A percentile compares a stretch with the other conserved stretches of the same genome.
Conservation (phyloP, 2,888 invertebrate genomes). For the Spisula solida region DNA sequence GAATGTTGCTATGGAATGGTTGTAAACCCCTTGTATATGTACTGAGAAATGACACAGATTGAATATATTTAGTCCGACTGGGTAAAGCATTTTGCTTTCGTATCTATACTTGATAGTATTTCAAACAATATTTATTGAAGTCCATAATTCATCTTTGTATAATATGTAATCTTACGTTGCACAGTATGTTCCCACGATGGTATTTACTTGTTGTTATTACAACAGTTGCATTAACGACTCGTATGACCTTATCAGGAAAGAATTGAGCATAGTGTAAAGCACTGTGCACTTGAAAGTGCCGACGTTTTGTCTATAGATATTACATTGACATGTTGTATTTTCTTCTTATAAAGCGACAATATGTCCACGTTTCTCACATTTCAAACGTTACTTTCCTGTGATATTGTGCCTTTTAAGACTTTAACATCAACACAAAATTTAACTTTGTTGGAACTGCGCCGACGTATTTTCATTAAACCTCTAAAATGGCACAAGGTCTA, state of each 20-base stretch:
- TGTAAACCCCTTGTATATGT: too few species aligned
- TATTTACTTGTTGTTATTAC: not conserved
- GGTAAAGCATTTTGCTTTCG: too few species aligned
- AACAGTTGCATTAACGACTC: not conserved
- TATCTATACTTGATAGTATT: too few species aligned
- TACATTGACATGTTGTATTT: not conserved
- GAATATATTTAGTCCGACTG: too few species aligned
- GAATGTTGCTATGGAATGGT: too few species aligned
- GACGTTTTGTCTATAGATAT: not conserved
- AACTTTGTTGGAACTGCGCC: not conserved
- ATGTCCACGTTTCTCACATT: constrained; percentile 2
- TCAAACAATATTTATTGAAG: too few species aligned
- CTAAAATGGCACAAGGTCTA: too few species aligned
- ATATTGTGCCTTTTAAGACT: not conserved
- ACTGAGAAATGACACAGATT: too few species aligned
- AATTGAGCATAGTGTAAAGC: constrained; percentile 3
- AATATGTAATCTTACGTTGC: not conserved
- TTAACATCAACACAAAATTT: not conserved
- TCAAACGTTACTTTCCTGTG: not conserved
- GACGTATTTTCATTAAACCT: not conserved
- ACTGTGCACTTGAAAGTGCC: constrained; percentile 2
- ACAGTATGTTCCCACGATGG: not conserved
- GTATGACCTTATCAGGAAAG: not conserved
- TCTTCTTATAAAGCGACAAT: not conserved
- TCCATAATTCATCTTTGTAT: too few species aligned